Evolutionary conservation across 2,797 vertebrate species (phyloP).

Genomic region (Pelodytes ibericus): DNA sequence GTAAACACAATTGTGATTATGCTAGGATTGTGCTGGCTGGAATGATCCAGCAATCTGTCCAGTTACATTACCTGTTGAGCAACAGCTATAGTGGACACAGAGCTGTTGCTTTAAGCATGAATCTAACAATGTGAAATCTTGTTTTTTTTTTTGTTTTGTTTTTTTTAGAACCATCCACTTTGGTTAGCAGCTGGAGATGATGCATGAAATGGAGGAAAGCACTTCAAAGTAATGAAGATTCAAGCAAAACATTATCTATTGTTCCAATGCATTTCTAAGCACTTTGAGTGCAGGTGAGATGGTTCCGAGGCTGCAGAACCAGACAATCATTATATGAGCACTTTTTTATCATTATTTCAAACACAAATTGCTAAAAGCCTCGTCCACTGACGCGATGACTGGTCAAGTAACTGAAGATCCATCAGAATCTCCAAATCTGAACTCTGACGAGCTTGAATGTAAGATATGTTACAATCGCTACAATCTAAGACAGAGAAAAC

Average conservation of each 20-base stretch:
- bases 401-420: constrained; percentile 71
- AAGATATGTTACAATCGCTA: constrained; percentile 95
- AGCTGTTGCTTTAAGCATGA: constrained; percentile 12
- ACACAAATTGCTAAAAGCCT: not conserved
- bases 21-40: constrained; percentile 36
- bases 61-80: constrained; percentile 11
- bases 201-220: constrained; percentile 1
- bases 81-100: not conserved
- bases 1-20: constrained; percentile 36
- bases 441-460: constrained; percentile 89
- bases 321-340: constrained; percentile 35
- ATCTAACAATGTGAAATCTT: constrained; percentile 41
- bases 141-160: not conserved
- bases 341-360: not conserved
- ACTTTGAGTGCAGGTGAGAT: not conserved
- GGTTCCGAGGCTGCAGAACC: not conserved
- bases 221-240: constrained; percentile 34
- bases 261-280: not conserved
- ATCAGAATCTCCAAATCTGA: constrained; percentile 66
- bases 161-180: constrained; percentile 33
- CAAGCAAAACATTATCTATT: not conserved
- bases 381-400: constrained; percentile 68
- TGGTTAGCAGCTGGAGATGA: constrained; percentile 7
- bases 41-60: constrained; percentile 40
- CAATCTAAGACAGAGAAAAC: constrained; percentile 82